Base-by-base conservation (phyloP, 2,888 invertebrate genomes). In the Trissoscelio sp. region DNA sequence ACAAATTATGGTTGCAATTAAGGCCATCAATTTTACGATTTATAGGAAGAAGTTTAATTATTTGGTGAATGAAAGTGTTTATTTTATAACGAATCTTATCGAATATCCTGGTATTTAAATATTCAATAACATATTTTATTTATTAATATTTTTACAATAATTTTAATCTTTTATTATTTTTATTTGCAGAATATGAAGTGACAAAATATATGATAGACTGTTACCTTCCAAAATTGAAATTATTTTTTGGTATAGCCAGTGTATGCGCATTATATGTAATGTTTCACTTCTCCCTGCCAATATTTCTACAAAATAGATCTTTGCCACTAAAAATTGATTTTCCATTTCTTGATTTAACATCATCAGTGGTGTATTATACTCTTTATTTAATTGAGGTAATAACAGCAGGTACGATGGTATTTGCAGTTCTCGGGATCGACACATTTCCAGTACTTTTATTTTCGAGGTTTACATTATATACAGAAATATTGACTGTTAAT, bases 391-490 rank as follows among this genome's bases (percentile, higher is more conserved):
- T 60, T 0, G 20, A 67, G 9, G 0, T 5, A 0, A 28, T 44
- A 2, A 44, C 58, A 11, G 4, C 44, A 0, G 5, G 7, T 0
- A 31, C 28, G 6, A 51, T 53, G 58, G n/a, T 67, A n/a, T 34
- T 53, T 14, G 67, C 18, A 4, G 16, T 60, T 12, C 0, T 67
- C 0, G 75, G 67, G 5, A 53, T 75, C 1, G 75, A 75, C 18
- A 75, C 75, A 0, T 75, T 75, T 22, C 67, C 75, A 5, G 58
- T 75, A 5, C 48, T 75, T 14, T 12, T 75, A 7, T 60, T 67
- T 9, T 48, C 67, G 9, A 58, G 75, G 22, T 53, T 75, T 6
- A 57, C 55, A 5, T 28, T 67, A 11, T 75, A 67, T 12, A 7
- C 60, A 4, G n/a, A 58, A 11, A 37, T 75, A 12, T 22, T 75